These are phyloP conservation scores for Gorsachius magnificus DNA, from an alignment of 2,797 vertebrate genomes.

Conservation along the genomic window DNA sequence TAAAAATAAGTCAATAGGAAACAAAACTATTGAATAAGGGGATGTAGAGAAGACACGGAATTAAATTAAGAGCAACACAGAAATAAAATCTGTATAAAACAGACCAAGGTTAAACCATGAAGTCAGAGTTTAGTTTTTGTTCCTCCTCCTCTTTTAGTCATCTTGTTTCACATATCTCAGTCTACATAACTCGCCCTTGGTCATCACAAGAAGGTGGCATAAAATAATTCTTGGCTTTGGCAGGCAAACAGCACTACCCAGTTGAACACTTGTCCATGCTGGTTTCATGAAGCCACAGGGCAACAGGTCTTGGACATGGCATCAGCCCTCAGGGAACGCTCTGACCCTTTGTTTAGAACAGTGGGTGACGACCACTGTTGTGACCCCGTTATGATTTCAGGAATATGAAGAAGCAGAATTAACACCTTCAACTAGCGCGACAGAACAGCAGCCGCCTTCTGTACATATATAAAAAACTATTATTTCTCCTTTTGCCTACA, in stretches of 20 bases:
- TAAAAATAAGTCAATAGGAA: background rate
- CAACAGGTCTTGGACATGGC: rapidly evolving
- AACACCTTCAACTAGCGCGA: background rate
- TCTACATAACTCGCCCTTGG: rapidly evolving
- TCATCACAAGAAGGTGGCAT: background rate
- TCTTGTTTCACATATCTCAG: rapidly evolving
- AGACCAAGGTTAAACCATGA: rapidly evolving
- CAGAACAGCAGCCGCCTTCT: background rate
- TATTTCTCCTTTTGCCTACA: background rate
- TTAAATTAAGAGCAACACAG: background rate
- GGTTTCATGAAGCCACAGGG: background rate
- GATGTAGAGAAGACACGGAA: background rate
- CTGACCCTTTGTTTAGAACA: background rate
- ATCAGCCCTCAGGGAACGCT: rapidly evolving
- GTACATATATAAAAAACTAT: rapidly evolving
- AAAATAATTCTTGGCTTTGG: background rate
- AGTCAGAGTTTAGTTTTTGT: background rate
- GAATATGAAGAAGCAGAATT: background rate
- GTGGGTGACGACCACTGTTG: background rate
- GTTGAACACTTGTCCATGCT: background rate
- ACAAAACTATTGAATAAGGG: background rate
- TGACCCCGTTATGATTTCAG: background rate
- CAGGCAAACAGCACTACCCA: background rate
- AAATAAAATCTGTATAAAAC: background rate
- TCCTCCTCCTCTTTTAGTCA: background rate